phyloP scores from a whole-genome alignment of 2,113 vertebrate genomes.

The Oreamnos americanus region DNA sequence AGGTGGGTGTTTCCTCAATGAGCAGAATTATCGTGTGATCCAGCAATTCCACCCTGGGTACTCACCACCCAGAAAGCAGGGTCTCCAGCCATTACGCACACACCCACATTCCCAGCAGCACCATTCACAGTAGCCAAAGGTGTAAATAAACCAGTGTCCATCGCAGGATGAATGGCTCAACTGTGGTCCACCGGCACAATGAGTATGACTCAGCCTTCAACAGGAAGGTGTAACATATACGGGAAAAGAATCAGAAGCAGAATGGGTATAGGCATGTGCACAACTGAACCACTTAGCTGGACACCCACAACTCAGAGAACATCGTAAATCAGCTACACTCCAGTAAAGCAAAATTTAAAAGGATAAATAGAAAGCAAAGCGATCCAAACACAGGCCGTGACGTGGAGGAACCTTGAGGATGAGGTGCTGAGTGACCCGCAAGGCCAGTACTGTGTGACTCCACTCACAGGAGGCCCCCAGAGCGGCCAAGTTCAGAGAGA shows the following conservation, averaged over 20 bases:
- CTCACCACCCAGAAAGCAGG: neutral
- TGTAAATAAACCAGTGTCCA: fast-evolving
- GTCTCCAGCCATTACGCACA: fast-evolving
- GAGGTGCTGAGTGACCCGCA: fast-evolving
- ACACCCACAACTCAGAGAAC: neutral
- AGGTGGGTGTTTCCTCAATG: too few relatives aligned
- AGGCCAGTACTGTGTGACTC: fast-evolving
- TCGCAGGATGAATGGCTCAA: fast-evolving
- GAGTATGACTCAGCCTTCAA: neutral
- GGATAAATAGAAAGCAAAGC: neutral
- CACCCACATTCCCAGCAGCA: fast-evolving
- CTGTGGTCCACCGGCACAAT: fast-evolving
- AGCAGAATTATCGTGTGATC: fast-evolving
- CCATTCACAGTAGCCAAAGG: fast-evolving
- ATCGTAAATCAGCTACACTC: neutral
- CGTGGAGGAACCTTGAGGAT: fast-evolving
- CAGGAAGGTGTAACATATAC: neutral
- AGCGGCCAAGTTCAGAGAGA: neutral
- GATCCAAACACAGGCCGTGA: fast-evolving
- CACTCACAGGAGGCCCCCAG: fast-evolving
- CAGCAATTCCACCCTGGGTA: neutral
- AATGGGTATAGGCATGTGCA: fast-evolving
- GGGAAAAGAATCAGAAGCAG: neutral
- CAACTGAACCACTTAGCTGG: neutral
- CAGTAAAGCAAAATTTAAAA: neutral